Conservation (phyloP, 2,888 invertebrate genomes). For the Globia sparganii region DNA sequence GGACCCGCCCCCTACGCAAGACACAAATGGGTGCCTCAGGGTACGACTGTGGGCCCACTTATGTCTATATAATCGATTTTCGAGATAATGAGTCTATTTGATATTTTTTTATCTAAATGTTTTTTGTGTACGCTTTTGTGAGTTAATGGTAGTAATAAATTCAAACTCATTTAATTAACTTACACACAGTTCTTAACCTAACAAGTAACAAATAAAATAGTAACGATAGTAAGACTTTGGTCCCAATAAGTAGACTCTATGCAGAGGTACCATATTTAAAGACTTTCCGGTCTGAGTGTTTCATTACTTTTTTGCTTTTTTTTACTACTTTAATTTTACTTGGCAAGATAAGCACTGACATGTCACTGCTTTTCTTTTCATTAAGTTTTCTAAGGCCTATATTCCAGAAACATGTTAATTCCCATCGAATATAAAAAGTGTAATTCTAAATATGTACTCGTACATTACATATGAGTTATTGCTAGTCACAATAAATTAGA, state of each 20-base stretch:
- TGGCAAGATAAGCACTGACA: background rate
- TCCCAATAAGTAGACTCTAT: background rate
- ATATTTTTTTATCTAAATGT: conserved; percentile 18
- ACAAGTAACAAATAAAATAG: background rate
- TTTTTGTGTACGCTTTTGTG: background rate
- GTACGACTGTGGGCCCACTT: conserved; percentile 76
- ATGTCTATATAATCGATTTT: conserved; percentile 66
- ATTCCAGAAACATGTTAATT: background rate
- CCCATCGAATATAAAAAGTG: conserved; percentile 7
- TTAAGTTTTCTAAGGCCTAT: background rate
- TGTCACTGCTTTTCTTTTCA: background rate
- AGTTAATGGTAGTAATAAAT: background rate
- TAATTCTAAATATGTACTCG: conserved; percentile 24
- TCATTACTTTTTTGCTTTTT: too few species aligned
- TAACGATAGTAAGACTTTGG: background rate
- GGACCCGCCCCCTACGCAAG: conserved; percentile 77
- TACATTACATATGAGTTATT: conserved; percentile 19
- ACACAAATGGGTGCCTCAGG: conserved; percentile 81
- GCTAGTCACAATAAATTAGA: conserved; percentile 36
- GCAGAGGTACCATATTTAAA: background rate
- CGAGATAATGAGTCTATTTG: conserved; percentile 44
- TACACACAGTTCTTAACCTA: background rate
- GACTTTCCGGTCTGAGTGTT: background rate
- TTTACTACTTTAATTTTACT: background rate
- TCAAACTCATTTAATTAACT: background rate